A percentile compares a stretch with the other conserved stretches of the same genome.
Conservation (phyloP, 2,113 vertebrate genomes). For the Odocoileus virginianus region DNA sequence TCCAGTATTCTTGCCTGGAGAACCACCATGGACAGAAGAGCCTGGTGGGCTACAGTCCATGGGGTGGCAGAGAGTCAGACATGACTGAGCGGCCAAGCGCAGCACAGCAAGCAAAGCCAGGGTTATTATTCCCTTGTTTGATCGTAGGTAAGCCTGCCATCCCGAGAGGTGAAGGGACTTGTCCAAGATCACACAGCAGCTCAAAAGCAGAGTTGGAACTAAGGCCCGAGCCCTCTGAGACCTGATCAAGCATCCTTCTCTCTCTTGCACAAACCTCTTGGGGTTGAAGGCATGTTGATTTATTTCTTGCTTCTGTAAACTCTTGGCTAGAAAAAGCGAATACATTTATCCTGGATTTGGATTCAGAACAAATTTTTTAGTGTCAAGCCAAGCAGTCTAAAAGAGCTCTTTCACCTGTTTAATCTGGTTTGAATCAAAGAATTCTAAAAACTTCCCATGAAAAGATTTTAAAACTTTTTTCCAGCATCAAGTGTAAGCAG, state of each 20-base stretch:
- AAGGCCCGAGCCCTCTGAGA: background rate
- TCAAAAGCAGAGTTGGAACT: background rate
- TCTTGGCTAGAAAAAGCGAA: slow-evolving; percentile 45
- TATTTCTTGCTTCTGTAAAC: slow-evolving; percentile 54
- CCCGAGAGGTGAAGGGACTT: background rate
- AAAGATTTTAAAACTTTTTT: background rate
- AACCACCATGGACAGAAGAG: background rate
- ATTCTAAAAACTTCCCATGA: slow-evolving; percentile 41
- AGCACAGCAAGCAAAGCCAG: background rate
- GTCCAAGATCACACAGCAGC: background rate
- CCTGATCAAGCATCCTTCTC: background rate
- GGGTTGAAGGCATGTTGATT: background rate
- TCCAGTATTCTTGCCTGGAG: background rate
- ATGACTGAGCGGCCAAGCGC: background rate
- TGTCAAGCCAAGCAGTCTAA: background rate
- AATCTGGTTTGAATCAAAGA: slow-evolving; percentile 50
- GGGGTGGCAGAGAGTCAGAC: background rate
- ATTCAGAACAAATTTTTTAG: slow-evolving; percentile 46
- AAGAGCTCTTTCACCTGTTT: slow-evolving; percentile 49
- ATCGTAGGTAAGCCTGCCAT: background rate
- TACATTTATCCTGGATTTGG: slow-evolving; percentile 54
- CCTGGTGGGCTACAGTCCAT: background rate
- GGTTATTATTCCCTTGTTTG: background rate
- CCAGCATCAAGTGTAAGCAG: background rate
- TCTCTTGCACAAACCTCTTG: background rate